phyloP scores from a whole-genome alignment of 2,888 invertebrate species.

The Stramonita haemastoma region DNA sequence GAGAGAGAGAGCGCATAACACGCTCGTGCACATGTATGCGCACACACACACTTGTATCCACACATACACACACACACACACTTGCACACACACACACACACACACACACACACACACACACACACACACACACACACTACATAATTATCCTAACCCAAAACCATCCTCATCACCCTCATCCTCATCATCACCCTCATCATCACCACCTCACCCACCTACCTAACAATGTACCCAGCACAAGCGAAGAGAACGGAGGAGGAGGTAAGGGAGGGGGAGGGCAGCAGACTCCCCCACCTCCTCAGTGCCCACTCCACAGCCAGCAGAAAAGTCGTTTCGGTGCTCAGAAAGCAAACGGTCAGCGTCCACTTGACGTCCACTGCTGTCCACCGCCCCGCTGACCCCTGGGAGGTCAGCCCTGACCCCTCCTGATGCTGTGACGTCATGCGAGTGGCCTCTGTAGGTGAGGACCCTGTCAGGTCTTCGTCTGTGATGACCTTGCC shows the following conservation, averaged over 20 bases:
- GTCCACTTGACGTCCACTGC: constrained; percentile 5
- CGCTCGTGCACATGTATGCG: not conserved
- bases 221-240: constrained; percentile 3
- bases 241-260: constrained; percentile 8
- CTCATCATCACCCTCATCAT: too few relatives aligned
- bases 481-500: not conserved
- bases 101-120: not conserved
- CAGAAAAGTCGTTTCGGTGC: not conserved
- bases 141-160: not conserved
- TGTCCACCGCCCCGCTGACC: not conserved
- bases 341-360: constrained; percentile 1
- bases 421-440: not conserved
- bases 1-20: not conserved
- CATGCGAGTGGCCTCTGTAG: not conserved
- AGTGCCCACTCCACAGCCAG: not conserved
- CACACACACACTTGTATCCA: too few relatives aligned
- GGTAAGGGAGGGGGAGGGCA: constrained; percentile 14
- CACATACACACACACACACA: constrained; percentile 1
- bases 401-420: not conserved
- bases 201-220: too few relatives aligned
- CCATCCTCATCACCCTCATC: too few relatives aligned
- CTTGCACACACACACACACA: not conserved
- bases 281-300: not conserved
- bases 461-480: not conserved
- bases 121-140: not conserved